A percentile compares a stretch with the other conserved stretches of the same genome.
phyloP scores from a whole-genome alignment of 1,140 invertebrate genomes.

The Saccostrea cuccullata region DNA sequence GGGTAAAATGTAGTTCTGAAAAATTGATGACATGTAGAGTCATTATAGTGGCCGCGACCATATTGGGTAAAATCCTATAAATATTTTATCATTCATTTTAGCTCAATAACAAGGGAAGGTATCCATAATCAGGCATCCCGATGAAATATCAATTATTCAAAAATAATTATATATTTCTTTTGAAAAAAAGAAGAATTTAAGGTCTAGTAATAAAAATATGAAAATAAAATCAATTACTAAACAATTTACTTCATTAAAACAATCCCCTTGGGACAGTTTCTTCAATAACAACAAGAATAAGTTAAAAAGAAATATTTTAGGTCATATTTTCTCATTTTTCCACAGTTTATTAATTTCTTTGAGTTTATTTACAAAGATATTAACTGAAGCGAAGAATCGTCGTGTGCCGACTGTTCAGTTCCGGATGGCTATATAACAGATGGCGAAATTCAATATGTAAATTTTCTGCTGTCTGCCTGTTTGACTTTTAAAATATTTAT shows the following conservation, averaged over 20 bases:
- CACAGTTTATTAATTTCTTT: background rate
- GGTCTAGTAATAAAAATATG: background rate
- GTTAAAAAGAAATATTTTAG: background rate
- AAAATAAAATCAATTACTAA: background rate
- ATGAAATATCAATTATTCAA: constrained; percentile 16
- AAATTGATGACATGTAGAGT: constrained; percentile 7
- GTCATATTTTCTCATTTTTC: background rate
- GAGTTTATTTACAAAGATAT: background rate
- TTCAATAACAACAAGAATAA: background rate
- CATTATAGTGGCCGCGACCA: constrained; percentile 3
- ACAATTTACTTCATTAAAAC: background rate
- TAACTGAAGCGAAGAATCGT: background rate
- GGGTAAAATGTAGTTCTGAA: background rate
- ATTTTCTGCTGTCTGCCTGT: constrained; percentile 15
- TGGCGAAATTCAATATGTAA: constrained; percentile 15
- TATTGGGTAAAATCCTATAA: constrained; percentile 13
- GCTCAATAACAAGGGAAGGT: background rate
- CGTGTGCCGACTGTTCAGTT: constrained; percentile 26
- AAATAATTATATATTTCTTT: constrained; percentile 1
- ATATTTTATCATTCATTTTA: constrained; percentile 25
- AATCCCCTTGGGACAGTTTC: background rate
- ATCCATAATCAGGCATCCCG: background rate
- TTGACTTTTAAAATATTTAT: constrained; percentile 11
- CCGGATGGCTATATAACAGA: background rate
- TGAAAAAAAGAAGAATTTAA: background rate